Conservation (phyloP, 1,140 invertebrate genomes). For the Neodiprion lecontei region DNA sequence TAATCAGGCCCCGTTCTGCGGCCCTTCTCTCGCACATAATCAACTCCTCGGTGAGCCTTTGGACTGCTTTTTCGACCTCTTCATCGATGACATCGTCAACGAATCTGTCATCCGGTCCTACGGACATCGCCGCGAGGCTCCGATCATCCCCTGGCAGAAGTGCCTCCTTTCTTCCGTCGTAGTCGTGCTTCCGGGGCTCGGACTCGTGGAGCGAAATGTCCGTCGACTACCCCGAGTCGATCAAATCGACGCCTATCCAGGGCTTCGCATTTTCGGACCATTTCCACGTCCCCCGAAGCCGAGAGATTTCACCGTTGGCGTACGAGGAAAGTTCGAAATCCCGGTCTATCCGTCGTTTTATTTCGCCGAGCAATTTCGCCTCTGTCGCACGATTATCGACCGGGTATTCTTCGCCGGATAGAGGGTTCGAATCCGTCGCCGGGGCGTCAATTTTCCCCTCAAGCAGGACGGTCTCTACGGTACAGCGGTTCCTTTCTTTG, state of each 20-base stretch:
- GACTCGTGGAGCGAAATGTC: constrained; percentile 29
- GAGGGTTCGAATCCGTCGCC: constrained; percentile 3
- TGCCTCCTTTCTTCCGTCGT: constrained; percentile 15
- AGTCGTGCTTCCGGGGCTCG: not conserved
- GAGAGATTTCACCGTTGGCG: not conserved
- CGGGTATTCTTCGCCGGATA: not conserved
- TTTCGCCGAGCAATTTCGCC: constrained; percentile 25
- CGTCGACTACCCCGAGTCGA: constrained; percentile 45
- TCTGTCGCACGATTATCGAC: not conserved
- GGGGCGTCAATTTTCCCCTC: not conserved
- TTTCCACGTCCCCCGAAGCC: not conserved
- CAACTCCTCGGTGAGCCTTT: constrained; percentile 48
- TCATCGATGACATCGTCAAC: constrained; percentile 32
- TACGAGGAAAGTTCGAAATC: constrained; percentile 27
- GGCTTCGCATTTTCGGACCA: not conserved
- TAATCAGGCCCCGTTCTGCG: constrained; percentile 30
- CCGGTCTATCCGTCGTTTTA: constrained; percentile 36
- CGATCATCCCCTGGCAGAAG: not conserved
- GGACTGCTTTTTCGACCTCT: constrained; percentile 44
- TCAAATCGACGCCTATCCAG: constrained; percentile 29
- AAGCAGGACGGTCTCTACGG: not conserved
- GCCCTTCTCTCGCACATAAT: constrained; percentile 46
- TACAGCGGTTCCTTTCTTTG: not conserved
- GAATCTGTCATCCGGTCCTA: constrained; percentile 27
- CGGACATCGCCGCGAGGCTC: not conserved